Evolutionary conservation across 2,113 vertebrate species (phyloP).

Genomic region (Diadophis punctatus): DNA sequence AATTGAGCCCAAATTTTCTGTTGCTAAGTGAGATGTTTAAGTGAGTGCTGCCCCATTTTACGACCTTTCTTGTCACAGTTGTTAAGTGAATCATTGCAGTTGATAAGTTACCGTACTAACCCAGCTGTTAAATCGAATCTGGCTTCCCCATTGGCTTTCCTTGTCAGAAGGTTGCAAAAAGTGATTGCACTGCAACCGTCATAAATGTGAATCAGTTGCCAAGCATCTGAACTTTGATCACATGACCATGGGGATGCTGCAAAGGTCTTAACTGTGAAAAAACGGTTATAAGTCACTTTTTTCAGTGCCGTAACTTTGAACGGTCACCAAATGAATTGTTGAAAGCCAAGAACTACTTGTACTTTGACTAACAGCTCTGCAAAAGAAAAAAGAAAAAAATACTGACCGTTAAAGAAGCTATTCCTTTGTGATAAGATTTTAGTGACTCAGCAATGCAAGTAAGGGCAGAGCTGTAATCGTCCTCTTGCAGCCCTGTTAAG

Average conservation of each 20-base stretch:
- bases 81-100: neutral
- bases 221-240: neutral
- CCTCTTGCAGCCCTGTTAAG: conserved; percentile 83
- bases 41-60: neutral
- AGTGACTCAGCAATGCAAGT: conserved; percentile 89
- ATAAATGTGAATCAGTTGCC: neutral
- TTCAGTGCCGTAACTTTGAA: neutral
- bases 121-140: neutral
- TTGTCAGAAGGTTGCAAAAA: neutral
- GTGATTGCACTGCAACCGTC: neutral
- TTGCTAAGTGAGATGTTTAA: neutral
- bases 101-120: neutral
- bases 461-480: conserved; percentile 85
- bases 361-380: neutral
- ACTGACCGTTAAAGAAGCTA: conserved; percentile 93
- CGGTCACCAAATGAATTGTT: neutral
- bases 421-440: conserved; percentile 94
- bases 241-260: neutral
- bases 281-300: neutral
- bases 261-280: neutral
- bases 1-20: neutral
- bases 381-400: neutral
- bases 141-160: neutral
- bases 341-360: neutral
- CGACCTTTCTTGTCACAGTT: neutral